Base-by-base conservation (phyloP, 2,888 invertebrate genomes). In the Caenorhabditis angaria region DNA sequence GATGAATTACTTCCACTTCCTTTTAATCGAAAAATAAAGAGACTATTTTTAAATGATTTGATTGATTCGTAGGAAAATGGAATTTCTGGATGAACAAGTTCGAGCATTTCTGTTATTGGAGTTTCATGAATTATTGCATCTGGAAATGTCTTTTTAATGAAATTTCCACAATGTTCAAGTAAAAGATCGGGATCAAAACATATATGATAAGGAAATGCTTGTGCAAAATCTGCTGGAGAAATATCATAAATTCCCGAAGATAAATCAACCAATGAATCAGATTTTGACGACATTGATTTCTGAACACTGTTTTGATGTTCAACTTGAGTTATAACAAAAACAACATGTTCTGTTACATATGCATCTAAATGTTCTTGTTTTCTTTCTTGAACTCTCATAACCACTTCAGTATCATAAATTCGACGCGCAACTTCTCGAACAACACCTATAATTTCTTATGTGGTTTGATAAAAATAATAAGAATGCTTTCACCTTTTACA, bases 381-480 rank as follows among this genome's bases (percentile, higher is more conserved):
- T 1, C 93, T 92, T 89, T 94, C 93, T 78, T 94, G 89, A 71
- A 97, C 93, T 86, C 94, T 92, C 83, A 97, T 94, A 86, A 94
- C 93, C 22, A 97, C 94, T 88, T 96, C 94, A 0, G 94, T 94
- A 80, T 92, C 92, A 88, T 96, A 97, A 29, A 97, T 91, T 88
- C 94, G 93, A 84, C 93, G 93, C 48, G 97, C 95, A 32, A 96
- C 95, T 6, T 95, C 94, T 93, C 95, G 94, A 2, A 97, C 95
- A 81, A 96, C 95, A 29, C 97, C 41, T 41, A n/a, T n/a, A n/a
- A n/a, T n/a, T n/a, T n/a, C n/a, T n/a, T n/a, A n/a, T n/a, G n/a
- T n/a, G n/a, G n/a, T n/a, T n/a, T n/a, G n/a, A n/a, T n/a, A n/a
- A n/a, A n/a, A n/a, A n/a, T n/a, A n/a, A n/a, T n/a, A n/a, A n/a